phyloP scores from a whole-genome alignment of 2,113 vertebrate genomes.

The Chaetodon auriga region DNA sequence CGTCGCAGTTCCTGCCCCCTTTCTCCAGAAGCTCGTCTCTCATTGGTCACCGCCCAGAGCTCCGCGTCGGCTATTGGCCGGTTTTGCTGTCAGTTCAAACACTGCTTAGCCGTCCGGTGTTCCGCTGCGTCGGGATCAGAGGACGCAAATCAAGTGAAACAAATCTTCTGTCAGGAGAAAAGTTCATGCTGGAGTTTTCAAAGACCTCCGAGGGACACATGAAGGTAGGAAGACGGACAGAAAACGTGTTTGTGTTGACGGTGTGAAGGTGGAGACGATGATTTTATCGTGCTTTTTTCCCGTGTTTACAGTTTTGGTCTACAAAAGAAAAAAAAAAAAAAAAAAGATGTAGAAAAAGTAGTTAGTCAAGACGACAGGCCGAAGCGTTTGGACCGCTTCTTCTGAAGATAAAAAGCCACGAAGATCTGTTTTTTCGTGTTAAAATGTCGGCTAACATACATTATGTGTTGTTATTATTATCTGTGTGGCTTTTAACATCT shows the following conservation, averaged over 20 bases:
- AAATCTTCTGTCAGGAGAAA: constrained; percentile 73
- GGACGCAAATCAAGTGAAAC: constrained; percentile 74
- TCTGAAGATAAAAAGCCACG: not conserved
- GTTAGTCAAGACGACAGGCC: constrained; percentile 26
- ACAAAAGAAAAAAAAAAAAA: not conserved
- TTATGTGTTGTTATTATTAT: no score
- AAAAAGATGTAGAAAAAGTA: constrained; percentile 17
- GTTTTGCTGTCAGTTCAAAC: constrained; percentile 12
- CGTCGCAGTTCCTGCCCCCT: constrained; percentile 52
- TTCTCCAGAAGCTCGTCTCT: not conserved
- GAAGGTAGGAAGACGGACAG: constrained; percentile 74
- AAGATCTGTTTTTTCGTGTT: not conserved
- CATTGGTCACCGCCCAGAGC: constrained; percentile 64
- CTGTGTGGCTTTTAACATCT: no score
- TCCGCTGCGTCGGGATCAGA: constrained; percentile 69
- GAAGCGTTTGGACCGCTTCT: not conserved
- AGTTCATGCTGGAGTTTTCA: constrained; percentile 78
- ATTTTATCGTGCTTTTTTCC: not conserved
- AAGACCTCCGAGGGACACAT: constrained; percentile 67
- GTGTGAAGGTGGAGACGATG: not conserved
- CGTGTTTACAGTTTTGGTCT: constrained; percentile 17
- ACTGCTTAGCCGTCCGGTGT: constrained; percentile 36
- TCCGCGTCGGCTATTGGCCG: constrained; percentile 67
- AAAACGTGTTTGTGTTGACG: not conserved
- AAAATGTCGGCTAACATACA: not conserved